A percentile compares a stretch with the other conserved stretches of the same genome.
phyloP scores from a whole-genome alignment of 2,797 vertebrate species.

The Anguilla pacifica region DNA sequence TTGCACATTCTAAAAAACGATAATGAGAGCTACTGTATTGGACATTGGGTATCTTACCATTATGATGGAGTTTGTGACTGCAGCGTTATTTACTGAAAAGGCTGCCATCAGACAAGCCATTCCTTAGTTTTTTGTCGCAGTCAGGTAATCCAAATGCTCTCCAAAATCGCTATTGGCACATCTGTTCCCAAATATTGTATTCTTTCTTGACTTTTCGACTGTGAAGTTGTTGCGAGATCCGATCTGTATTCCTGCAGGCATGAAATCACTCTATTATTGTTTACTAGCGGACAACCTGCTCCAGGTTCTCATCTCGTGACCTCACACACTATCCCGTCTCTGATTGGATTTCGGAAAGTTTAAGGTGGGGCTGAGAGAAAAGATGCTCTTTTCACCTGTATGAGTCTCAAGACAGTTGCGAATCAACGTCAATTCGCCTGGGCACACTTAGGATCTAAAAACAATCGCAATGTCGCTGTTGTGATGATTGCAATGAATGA shows the following conservation, averaged over 20 bases:
- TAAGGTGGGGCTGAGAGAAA: not conserved
- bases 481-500: not conserved
- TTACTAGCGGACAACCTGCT: constrained; percentile 26
- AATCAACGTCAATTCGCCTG: not conserved
- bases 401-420: not conserved
- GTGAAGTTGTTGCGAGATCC: not conserved
- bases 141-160: not conserved
- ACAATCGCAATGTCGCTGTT: not conserved
- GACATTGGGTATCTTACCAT: constrained; percentile 65
- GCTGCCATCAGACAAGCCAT: constrained; percentile 76
- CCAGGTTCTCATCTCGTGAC: constrained; percentile 15
- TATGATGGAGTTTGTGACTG: constrained; percentile 74
- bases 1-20: not conserved
- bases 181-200: constrained; percentile 7
- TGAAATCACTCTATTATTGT: constrained; percentile 24
- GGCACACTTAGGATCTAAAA: not conserved
- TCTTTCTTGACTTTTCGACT: not conserved
- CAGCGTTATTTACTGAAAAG: constrained; percentile 70
- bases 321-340: not conserved
- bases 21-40: not conserved
- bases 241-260: not conserved
- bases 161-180: not conserved
- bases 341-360: constrained; percentile 5
- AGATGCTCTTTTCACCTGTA: not conserved
- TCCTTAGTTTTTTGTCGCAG: constrained; percentile 36